phyloP scores from a whole-genome alignment of 2,888 invertebrate genomes.

The Lordiphosa fenestrarum region DNA sequence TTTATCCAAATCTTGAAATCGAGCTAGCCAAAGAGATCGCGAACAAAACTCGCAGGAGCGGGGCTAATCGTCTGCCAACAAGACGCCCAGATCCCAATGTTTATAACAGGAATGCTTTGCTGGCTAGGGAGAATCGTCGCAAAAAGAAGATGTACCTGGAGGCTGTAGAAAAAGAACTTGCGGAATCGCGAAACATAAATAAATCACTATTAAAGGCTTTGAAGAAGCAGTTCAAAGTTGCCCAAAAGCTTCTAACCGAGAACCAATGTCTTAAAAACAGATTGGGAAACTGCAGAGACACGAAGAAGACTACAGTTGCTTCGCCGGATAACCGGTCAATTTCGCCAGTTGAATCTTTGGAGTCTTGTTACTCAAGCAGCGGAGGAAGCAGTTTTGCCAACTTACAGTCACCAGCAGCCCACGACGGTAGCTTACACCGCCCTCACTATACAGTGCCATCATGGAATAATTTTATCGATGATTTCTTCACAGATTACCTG shows the following conservation, averaged over 20 bases:
- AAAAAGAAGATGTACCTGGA: conserved; percentile 84
- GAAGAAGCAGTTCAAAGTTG: conserved; percentile 80
- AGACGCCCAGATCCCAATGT: conserved; percentile 78
- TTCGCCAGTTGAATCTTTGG: conserved; percentile 44
- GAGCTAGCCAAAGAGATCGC: conserved; percentile 15
- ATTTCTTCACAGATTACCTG: conserved; percentile 72
- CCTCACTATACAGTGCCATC: conserved; percentile 31
- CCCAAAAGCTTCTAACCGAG: conserved; percentile 81
- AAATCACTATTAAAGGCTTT: conserved; percentile 81
- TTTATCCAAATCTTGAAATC: background rate
- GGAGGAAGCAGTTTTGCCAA: conserved; percentile 35
- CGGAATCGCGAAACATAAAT: conserved; percentile 80
- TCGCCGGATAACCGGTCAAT: conserved; percentile 11
- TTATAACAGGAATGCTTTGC: conserved; percentile 82
- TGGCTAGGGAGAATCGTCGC: conserved; percentile 84
- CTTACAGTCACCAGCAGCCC: conserved; percentile 7
- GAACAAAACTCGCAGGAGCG: conserved; percentile 32
- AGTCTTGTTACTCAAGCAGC: conserved; percentile 38
- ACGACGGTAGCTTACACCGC: conserved; percentile 57
- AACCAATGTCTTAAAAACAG: conserved; percentile 82
- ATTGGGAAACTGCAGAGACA: conserved; percentile 79
- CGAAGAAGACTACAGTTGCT: no score
- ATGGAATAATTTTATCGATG: conserved; percentile 58
- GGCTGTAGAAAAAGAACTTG: conserved; percentile 82
- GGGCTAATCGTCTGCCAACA: conserved; percentile 68